phyloP scores from a whole-genome alignment of 2,797 vertebrate species.

The Bryconaethiops microstoma region DNA sequence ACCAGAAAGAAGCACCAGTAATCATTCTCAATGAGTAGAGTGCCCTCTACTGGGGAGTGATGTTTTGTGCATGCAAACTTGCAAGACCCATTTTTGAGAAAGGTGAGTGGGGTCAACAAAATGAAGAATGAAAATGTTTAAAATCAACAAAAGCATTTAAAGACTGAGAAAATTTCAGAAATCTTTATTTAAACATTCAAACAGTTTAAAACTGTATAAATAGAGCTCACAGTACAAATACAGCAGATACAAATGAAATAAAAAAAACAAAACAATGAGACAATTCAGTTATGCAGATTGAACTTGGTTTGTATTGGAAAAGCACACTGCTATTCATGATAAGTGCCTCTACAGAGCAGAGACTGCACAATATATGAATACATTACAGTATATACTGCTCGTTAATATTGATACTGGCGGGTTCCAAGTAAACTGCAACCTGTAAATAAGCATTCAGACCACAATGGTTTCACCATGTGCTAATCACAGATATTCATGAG shows the following conservation, averaged over 20 bases:
- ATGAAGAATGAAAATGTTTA: not conserved
- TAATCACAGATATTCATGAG: not conserved
- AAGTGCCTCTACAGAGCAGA: no score
- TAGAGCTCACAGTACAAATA: not conserved
- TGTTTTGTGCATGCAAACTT: not conserved
- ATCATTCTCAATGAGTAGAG: not conserved
- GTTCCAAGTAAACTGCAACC: not conserved
- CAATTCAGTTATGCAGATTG: no score
- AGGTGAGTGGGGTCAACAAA: not conserved
- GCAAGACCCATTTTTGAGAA: not conserved
- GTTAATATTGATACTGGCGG: no score
- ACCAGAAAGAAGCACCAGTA: not conserved
- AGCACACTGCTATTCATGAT: no score
- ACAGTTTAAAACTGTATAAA: not conserved
- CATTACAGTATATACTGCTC: no score
- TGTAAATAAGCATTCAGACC: no score
- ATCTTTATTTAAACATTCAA: slow-evolving; percentile 29
- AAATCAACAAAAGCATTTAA: not conserved
- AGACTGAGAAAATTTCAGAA: not conserved
- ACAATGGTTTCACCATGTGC: not conserved
- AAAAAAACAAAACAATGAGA: no score
- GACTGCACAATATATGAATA: no score
- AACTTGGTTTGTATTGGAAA: not conserved
- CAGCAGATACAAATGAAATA: not conserved
- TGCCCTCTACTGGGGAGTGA: not conserved